phyloP scores from a whole-genome alignment of 2,797 vertebrate genomes.

The Kryptopterus vitreolus region DNA sequence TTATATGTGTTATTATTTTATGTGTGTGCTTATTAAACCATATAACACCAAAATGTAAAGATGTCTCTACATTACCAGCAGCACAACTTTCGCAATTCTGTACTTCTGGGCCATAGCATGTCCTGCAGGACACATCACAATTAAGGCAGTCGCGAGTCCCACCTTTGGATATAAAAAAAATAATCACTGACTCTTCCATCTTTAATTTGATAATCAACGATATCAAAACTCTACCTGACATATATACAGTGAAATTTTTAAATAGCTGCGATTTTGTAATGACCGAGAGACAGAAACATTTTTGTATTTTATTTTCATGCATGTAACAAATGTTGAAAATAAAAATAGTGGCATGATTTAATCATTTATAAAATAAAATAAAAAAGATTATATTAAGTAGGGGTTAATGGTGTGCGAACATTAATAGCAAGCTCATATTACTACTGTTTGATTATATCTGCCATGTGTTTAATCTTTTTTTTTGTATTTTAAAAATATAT shows the following conservation, averaged over 20 bases:
- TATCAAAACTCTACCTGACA: background rate
- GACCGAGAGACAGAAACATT: background rate
- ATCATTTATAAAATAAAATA: too few species aligned
- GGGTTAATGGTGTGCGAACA: background rate
- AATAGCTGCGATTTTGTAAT: background rate
- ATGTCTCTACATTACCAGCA: slow-evolving; percentile 58
- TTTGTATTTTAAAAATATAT: too few species aligned
- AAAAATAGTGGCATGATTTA: too few species aligned
- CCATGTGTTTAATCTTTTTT: background rate
- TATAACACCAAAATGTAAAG: slow-evolving; percentile 7
- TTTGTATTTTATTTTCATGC: background rate
- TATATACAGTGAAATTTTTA: background rate
- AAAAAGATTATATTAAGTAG: too few species aligned
- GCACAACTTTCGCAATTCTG: slow-evolving; percentile 74
- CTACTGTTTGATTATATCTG: background rate
- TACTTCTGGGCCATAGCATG: slow-evolving; percentile 72
- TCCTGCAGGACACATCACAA: slow-evolving; percentile 68
- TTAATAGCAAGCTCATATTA: background rate
- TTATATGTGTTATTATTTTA: background rate
- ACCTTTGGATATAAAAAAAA: slow-evolving; percentile 49
- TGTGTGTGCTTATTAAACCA: background rate
- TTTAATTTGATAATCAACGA: background rate
- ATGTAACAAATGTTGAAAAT: background rate
- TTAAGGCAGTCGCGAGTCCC: slow-evolving; percentile 60
- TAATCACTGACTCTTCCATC: background rate